Evolutionary conservation across 2,113 vertebrate genomes (phyloP), one percentile per base, ranked within the genome.

Genomic region (Embiotoca jacksoni): DNA sequence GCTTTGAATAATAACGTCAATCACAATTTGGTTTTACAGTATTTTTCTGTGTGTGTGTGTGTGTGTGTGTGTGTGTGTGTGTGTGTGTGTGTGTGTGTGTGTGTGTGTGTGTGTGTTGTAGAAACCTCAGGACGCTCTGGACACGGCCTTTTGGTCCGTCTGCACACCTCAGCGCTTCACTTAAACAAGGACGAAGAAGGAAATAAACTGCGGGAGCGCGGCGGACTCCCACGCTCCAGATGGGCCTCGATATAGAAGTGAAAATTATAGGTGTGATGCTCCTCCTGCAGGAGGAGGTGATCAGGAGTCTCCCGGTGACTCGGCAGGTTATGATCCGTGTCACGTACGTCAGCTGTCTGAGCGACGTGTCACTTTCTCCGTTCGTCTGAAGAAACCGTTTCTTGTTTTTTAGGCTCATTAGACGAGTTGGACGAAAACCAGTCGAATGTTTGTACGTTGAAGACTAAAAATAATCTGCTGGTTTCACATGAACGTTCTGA

Each of bases 281-380:
- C 49, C 59, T 36, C 50, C 58, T 77, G 77, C 75, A 81, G 57
- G 53, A 60, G 39, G 49, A 63, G 1, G 6, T 66, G 80, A 75
- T 72, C 13, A 68, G 54, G 62, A 77, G 69, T 8, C 31, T 88
- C 54, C 41, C 5, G 1, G 55, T 86, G 89, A 86, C 78, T 89
- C 85, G 75, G 83, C 81, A 39, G 76, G 56, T 81, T 81, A 86
- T 85, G 85, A 61, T n/a, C 78, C 83, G 61, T 91, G 59, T 74
- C 87, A 0, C 0, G 31, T 3, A 79, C 83, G 83, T 86, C 87
- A 84, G 15, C 0, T 1, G 50, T 72, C 72, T 83, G 63, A 66
- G 61, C 36, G n/a, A 52, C 15, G 39, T 66, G 37, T 84, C 72
- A 75, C 50, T 72, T 61, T 30, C 46, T 52, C 57, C 53, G 15